Evolutionary conservation across 2,797 vertebrate species (phyloP), one percentile per base, ranked within the genome.

Genomic region (Propithecus deckenii): DNA sequence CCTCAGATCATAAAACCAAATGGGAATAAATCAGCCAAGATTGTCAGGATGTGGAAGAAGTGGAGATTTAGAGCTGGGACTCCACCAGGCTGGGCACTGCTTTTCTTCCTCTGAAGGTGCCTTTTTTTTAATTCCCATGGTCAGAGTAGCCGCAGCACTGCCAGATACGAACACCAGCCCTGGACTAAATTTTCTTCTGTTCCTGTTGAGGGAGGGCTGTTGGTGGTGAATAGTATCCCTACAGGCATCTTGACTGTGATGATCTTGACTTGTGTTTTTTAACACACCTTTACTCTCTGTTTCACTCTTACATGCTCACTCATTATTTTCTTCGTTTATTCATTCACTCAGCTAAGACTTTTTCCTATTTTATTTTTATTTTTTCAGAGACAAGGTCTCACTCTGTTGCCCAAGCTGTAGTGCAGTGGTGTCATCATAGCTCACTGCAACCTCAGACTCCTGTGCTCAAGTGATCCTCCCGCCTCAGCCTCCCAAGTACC

Each of bases 1-100:
- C 61, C 81, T 95, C 30, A 30, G 67, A 95, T 97, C 87, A 91
- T 97, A 95, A 97, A 97, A 97, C 88, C 92, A 95, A 94, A 84
- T 14, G 81, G 46, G 63, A 95, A 95, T 97, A 97, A 97, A 97
- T 96, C 81, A 95, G n/a, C 46, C 89, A 75, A 81, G 41, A 92
- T 83, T 96, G 94, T 96, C 85, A 97, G 91, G 78, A 96, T 81
- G 74, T 89, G 43, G 85, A 97, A 88, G 78, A 93, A 50, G 74
- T 22, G 0, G 57, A 97, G 69, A 97, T 96, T 97, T 95, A 92
- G 91, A 96, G 76, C 94, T 89, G 79, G 69, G 63, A 80, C 72
- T 80, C 84, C 35, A 63, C 38, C 41, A 55, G 15, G 15, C 81
- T 5, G 20, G 30, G 50, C 69, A 74, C 76, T 9, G 5, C 17